Evolutionary conservation across 2,888 invertebrate species (phyloP).

Genomic region (Lasius platythorax): DNA sequence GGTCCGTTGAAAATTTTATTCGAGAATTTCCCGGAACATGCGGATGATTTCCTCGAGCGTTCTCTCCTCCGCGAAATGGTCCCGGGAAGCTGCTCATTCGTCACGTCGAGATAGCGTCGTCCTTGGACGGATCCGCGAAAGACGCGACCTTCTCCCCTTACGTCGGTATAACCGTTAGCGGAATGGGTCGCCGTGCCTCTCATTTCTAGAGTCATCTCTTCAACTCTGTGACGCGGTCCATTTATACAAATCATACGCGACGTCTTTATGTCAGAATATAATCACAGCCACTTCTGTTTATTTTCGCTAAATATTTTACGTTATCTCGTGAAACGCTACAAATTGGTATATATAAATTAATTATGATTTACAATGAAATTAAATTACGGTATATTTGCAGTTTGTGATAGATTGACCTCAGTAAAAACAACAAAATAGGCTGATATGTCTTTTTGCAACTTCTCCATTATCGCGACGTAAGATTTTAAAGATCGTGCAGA

Average conservation of each 20-base stretch:
- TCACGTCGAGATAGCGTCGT: conserved; percentile 68
- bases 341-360: not conserved
- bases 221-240: conserved; percentile 66
- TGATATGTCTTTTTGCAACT: not conserved
- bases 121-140: conserved; percentile 58
- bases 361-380: not conserved
- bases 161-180: conserved; percentile 56
- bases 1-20: conserved; percentile 43
- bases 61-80: conserved; percentile 48
- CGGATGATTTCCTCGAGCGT: conserved; percentile 53
- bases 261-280: conserved; percentile 68
- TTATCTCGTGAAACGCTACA: conserved; percentile 12
- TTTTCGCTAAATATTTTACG: conserved; percentile 21
- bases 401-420: not conserved
- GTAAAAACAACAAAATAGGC: not conserved
- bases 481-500: not conserved
- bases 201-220: conserved; percentile 34
- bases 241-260: conserved; percentile 81
- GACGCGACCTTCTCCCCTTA: conserved; percentile 59
- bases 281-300: conserved; percentile 2
- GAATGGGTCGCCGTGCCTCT: conserved; percentile 57
- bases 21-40: conserved; percentile 45
- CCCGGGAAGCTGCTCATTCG: conserved; percentile 69
- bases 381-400: not conserved
- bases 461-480: not conserved